Conservation (phyloP, 2,888 invertebrate species). For the Drosophila sordidula region DNA sequence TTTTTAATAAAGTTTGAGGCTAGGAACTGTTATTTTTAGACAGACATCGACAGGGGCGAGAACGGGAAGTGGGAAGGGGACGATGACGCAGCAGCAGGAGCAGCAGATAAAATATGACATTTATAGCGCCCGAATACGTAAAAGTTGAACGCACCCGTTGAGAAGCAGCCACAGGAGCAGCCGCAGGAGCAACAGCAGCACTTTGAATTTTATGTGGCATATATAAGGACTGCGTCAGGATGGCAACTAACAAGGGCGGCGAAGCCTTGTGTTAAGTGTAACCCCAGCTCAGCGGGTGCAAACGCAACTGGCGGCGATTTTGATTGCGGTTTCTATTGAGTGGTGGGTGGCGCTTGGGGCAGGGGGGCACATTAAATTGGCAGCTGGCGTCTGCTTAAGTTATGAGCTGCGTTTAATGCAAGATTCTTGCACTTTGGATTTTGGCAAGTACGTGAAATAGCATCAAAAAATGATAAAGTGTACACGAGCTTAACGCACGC, state of each 20-base stretch:
- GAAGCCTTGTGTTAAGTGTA: neutral
- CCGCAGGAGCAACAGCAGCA: conserved; percentile 38
- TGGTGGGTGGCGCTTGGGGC: neutral
- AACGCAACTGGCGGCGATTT: conserved; percentile 41
- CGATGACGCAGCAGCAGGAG: conserved; percentile 17
- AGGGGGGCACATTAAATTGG: conserved; percentile 35
- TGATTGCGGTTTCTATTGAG: conserved; percentile 46
- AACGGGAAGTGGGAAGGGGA: neutral
- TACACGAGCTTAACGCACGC: neutral
- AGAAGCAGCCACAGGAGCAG: conserved; percentile 44
- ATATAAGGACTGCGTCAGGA: conserved; percentile 33
- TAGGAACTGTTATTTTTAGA: conserved; percentile 76
- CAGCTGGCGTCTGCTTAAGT: conserved; percentile 27
- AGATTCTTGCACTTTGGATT: conserved; percentile 11
- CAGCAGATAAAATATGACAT: conserved; percentile 76
- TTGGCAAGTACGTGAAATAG: conserved; percentile 19
- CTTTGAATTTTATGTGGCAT: conserved; percentile 72
- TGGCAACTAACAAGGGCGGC: conserved; percentile 7
- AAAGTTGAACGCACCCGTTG: conserved; percentile 78
- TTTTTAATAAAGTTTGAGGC: conserved; percentile 77
- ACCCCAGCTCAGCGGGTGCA: conserved; percentile 42
- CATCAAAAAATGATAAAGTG: conserved; percentile 8
- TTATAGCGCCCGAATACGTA: conserved; percentile 76
- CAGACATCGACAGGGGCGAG: conserved; percentile 19
- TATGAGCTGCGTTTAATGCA: conserved; percentile 21